A percentile compares a stretch with the other conserved stretches of the same genome.
These are phyloP conservation scores for Myioborus melanocephalus DNA, from an alignment of 2,797 vertebrate species.

Conservation along the genomic window DNA sequence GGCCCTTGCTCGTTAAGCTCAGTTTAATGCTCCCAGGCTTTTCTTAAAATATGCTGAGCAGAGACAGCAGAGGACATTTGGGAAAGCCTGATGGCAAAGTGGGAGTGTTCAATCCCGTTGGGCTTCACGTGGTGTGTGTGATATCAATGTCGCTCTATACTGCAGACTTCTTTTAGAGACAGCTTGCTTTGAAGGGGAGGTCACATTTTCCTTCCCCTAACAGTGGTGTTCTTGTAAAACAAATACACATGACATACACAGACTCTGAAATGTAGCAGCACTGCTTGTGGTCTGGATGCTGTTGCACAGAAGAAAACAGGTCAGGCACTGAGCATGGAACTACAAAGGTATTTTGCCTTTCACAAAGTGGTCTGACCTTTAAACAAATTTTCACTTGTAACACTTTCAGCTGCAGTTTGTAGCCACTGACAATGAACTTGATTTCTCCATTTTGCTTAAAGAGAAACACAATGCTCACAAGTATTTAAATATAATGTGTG, in stretches of 20 bases:
- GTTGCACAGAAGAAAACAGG: neutral
- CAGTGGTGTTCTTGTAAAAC: neutral
- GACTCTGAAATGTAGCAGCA: neutral
- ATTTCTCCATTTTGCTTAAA: neutral
- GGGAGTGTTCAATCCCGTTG: neutral
- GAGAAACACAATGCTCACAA: neutral
- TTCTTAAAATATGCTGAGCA: neutral
- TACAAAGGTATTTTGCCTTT: neutral
- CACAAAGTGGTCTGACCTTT: neutral
- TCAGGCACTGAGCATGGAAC: neutral
- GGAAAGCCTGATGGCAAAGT: constrained; percentile 7
- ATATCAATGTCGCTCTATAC: neutral
- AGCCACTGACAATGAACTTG: neutral
- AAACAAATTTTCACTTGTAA: neutral
- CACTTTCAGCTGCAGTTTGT: neutral
- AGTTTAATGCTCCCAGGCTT: constrained; percentile 1
- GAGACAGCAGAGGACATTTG: neutral
- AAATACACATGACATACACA: neutral
- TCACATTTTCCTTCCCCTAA: neutral
- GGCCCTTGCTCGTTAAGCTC: neutral
- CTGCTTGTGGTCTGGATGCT: neutral
- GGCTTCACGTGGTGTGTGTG: rapidly evolving
- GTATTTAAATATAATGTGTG: neutral
- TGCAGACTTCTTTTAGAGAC: neutral
- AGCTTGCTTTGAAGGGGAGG: neutral